Evolutionary conservation across 2,888 invertebrate species (phyloP).

Genomic region (Tachystola acroxantha): DNA sequence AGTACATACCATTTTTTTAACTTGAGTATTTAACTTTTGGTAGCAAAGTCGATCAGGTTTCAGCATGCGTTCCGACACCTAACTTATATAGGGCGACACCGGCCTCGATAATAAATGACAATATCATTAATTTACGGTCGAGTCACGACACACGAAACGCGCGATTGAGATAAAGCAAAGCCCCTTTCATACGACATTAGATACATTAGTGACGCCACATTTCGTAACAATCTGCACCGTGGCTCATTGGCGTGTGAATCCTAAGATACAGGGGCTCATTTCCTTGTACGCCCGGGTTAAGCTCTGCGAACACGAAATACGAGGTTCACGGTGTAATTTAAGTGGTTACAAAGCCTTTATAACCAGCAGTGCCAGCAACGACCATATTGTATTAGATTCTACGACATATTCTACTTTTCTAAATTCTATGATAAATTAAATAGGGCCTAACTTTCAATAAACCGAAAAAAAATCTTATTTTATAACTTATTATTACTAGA

Average conservation of each 20-base stretch:
- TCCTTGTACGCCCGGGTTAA: conserved; percentile 51
- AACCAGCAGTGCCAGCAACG: no score
- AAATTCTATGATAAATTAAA: no score
- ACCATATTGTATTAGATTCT: no score
- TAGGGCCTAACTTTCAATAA: no score
- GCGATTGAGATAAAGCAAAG: conserved; percentile 64
- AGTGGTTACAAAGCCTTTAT: no score
- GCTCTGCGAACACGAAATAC: conserved; percentile 16
- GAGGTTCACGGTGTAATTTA: conserved; percentile 9
- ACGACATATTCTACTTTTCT: no score
- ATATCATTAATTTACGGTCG: conserved; percentile 33
- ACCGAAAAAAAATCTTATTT: no score
- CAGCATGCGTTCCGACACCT: no score
- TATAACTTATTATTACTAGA: no score
- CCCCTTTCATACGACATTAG: conserved; percentile 77
- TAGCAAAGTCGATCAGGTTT: no score
- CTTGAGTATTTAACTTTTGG: neutral
- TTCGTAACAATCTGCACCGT: conserved; percentile 72
- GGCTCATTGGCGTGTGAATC: conserved; percentile 73
- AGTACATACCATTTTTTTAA: no score
- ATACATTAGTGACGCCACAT: conserved; percentile 75
- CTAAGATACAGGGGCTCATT: conserved; percentile 76
- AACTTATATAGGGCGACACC: no score
- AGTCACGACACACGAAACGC: conserved; percentile 46
- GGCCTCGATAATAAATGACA: conserved; percentile 24